Evolutionary conservation across 2,797 vertebrate species (phyloP).

Genomic region (Moxostoma hubbsi): DNA sequence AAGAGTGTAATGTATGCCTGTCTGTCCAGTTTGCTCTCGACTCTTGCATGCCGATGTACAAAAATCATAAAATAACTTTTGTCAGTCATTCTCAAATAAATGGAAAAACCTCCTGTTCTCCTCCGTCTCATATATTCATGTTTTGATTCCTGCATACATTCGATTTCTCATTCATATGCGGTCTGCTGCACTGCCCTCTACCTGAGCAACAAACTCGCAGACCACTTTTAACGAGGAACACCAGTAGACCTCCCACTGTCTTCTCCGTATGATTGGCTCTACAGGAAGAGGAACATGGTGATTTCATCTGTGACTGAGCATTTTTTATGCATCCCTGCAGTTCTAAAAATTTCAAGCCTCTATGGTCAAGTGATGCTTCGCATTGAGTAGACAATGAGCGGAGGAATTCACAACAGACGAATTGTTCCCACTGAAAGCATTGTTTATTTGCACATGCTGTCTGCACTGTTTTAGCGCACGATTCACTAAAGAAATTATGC

Average conservation of each 20-base stretch:
- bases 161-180: slow-evolving; percentile 22
- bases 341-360: slow-evolving; percentile 9
- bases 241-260: background rate
- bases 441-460: no score
- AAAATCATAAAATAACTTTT: slow-evolving; percentile 29
- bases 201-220: slow-evolving; percentile 28
- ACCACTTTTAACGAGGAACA: slow-evolving; percentile 24
- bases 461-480: no score
- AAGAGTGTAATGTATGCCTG: slow-evolving; percentile 8
- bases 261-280: slow-evolving; percentile 20
- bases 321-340: background rate
- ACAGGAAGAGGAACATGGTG: slow-evolving; percentile 26
- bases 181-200: slow-evolving; percentile 28
- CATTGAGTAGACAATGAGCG: background rate
- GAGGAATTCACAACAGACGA: background rate
- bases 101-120: slow-evolving; percentile 9
- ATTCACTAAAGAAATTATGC: no score
- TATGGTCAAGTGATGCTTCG: slow-evolving; percentile 15
- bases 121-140: slow-evolving; percentile 31
- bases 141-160: slow-evolving; percentile 35
- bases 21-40: slow-evolving; percentile 30
- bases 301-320: slow-evolving; percentile 1
- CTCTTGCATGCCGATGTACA: background rate
- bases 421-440: no score
- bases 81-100: slow-evolving; percentile 38